Percentiles rank a stretch among this genome's conserved stretches.
These are phyloP conservation scores for Entomobrya multifasciata DNA, from an alignment of 2,888 invertebrate species.

Conservation along the genomic window DNA sequence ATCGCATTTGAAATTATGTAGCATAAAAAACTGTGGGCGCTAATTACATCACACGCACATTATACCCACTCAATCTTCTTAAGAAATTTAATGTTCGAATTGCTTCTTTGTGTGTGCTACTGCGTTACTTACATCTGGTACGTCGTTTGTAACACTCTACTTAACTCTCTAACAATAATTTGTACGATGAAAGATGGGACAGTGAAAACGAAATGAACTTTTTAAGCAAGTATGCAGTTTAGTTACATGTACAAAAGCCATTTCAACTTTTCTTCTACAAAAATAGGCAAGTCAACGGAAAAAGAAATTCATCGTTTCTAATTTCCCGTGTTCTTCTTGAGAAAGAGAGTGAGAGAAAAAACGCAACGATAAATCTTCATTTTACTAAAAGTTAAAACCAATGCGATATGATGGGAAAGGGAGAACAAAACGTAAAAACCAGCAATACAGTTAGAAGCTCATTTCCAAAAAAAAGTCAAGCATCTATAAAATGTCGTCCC, in stretches of 20 bases:
- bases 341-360: slow-evolving; percentile 11
- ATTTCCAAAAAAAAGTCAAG: slow-evolving; percentile 38
- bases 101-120: not conserved
- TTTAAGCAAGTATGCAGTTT: no score
- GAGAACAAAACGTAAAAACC: not conserved
- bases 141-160: slow-evolving; percentile 42
- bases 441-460: not conserved
- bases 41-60: slow-evolving; percentile 57
- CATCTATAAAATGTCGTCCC: slow-evolving; percentile 34
- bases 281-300: not conserved
- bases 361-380: slow-evolving; percentile 59
- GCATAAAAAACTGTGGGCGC: slow-evolving; percentile 44
- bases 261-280: slow-evolving; percentile 8
- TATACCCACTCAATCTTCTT: not conserved
- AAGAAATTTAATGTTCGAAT: slow-evolving; percentile 22
- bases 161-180: slow-evolving; percentile 1
- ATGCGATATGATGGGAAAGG: not conserved
- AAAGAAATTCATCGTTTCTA: slow-evolving; percentile 34
- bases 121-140: slow-evolving; percentile 12
- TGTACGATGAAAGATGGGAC: slow-evolving; percentile 45
- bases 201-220: slow-evolving; percentile 55
- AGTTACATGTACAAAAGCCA: slow-evolving; percentile 33
- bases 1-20: slow-evolving; percentile 5
- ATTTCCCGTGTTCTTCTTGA: slow-evolving; percentile 13
- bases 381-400: slow-evolving; percentile 25